Evolutionary conservation across 2,888 invertebrate species (phyloP), one percentile per base, ranked within the genome.

Genomic region (Microctonus brassicae): DNA sequence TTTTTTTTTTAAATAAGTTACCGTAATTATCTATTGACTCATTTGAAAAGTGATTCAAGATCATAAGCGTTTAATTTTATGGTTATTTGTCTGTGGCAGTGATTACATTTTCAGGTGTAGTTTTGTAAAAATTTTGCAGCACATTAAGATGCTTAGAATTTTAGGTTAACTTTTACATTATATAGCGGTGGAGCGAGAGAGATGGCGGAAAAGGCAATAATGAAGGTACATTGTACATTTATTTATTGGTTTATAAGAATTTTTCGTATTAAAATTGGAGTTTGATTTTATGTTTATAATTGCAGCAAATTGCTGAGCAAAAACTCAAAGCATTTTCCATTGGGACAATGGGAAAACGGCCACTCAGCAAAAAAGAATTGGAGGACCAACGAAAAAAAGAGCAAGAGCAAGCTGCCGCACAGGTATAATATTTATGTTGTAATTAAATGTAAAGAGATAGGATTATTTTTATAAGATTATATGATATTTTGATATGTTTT

Each of bases 351-450:
- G 93, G 92, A 1, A 93, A 93, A 84, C 89, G 94, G 72, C 90
- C 90, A 39, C 88, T 95, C 77, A 93, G 95, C n/a, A 95, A 95
- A 86, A 93, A 92, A 78, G 95, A 95, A 88, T 86, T 94, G 10
- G 96, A 97, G 83, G 96, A 96, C 78, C 92, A 94, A 78, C 91
- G 94, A 72, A 97, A 96, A 87, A 94, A 95, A 80, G 95, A 95
- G 82, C 95, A 96, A 84, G 95, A 96, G 84, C 94, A 94, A 86
- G 96, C 95, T n/a, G 96, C 96, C 0, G 96, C 96, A 77, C 94
- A 95, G 90, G 95, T 95, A 89, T 89, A 89, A 87, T 52, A 5
- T 57, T 67, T 62, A 73, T 20, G 39, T 60, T 13, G 7, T 33
- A 13, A n/a, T 17, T 17, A 13, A 58, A n/a, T n/a, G 13, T 2